Evolutionary conservation across 2,113 vertebrate genomes (phyloP).

Genomic region (Anguilla rostrata): DNA sequence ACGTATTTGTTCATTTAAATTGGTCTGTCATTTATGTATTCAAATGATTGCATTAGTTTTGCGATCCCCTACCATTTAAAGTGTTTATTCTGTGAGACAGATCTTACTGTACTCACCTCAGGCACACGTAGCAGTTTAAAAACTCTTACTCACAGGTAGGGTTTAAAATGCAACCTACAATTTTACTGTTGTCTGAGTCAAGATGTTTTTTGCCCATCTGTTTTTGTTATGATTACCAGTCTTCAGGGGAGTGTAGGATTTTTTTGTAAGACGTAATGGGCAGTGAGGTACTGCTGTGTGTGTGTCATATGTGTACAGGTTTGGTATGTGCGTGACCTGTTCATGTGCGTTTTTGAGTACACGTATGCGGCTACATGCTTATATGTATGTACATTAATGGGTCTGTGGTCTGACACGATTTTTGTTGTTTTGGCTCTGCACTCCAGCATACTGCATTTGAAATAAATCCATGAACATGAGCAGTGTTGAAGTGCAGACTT

Average conservation of each 20-base stretch:
- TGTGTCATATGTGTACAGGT: constrained; percentile 23
- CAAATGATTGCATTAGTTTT: background rate
- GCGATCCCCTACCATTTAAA: background rate
- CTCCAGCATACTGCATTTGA: too few relatives aligned
- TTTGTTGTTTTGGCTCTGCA: too few relatives aligned
- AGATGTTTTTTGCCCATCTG: background rate
- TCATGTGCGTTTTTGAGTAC: constrained; percentile 1
- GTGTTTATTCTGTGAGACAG: background rate
- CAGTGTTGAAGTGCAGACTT: too few relatives aligned
- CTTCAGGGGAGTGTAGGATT: background rate
- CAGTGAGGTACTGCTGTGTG: background rate
- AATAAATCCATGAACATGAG: too few relatives aligned
- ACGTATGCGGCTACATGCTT: background rate
- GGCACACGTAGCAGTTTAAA: background rate
- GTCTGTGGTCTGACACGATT: background rate
- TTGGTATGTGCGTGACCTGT: constrained; percentile 17
- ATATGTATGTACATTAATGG: constrained; percentile 26
- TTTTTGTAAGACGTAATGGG: background rate
- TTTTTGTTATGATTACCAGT: background rate
- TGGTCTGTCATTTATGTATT: background rate
- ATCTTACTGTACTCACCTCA: background rate
- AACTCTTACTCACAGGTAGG: background rate
- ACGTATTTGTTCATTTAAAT: background rate
- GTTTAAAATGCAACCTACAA: constrained; percentile 19
- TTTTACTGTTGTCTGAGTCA: background rate